Evolutionary conservation across 2,797 vertebrate species (phyloP).

Genomic region (Intellagama lesueurii): DNA sequence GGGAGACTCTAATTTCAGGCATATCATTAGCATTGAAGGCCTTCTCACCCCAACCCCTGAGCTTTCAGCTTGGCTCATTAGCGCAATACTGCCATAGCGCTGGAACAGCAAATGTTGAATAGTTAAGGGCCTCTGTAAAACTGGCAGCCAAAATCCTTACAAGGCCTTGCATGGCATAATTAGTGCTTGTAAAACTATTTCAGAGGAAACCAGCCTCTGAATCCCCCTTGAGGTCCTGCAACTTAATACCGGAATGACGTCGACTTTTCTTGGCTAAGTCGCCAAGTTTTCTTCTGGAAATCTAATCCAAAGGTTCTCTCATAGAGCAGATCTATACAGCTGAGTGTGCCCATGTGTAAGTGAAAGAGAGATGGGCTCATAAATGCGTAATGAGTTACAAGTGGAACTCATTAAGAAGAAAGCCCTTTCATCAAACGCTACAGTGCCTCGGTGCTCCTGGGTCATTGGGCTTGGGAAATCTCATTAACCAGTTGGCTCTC

Average conservation of each 20-base stretch:
- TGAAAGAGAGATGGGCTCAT: not conserved
- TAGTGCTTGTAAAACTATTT: constrained; percentile 20
- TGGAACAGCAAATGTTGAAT: constrained; percentile 1
- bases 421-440: not conserved
- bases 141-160: not conserved
- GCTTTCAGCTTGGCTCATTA: not conserved
- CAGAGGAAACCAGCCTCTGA: not conserved
- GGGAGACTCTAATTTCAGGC: not conserved
- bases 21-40: constrained; percentile 19
- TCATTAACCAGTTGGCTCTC: constrained; percentile 74
- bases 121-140: not conserved
- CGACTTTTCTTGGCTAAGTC: not conserved
- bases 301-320: not conserved
- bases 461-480: not conserved
- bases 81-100: not conserved
- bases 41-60: not conserved
- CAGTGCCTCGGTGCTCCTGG: accelerated
- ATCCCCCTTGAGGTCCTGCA: constrained; percentile 17
- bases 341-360: too few species aligned
- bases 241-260: not conserved
- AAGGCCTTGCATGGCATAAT: not conserved
- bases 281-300: not conserved
- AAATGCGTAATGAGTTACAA: not conserved
- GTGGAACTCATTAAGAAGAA: not conserved
- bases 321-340: not conserved